Percentiles rank a stretch among this genome's conserved stretches.
These are phyloP conservation scores for Illadopsis cleaveri DNA, from an alignment of 2,113 vertebrate species.

Conservation along the genomic window DNA sequence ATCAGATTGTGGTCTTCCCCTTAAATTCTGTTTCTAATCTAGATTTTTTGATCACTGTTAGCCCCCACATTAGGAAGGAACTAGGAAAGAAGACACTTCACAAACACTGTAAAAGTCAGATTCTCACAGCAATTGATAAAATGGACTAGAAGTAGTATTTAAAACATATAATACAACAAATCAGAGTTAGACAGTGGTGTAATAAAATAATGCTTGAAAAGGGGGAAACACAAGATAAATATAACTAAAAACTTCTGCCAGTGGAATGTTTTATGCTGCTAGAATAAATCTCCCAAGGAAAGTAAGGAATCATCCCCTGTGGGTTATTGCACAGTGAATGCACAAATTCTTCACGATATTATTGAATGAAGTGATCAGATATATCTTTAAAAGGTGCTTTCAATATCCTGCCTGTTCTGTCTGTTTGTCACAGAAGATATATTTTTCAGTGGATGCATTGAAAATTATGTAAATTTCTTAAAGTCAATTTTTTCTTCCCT, in stretches of 20 bases:
- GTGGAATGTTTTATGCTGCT: not conserved
- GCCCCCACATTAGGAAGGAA: not conserved
- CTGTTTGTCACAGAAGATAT: not conserved
- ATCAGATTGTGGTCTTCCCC: not conserved
- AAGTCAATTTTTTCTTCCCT: not conserved
- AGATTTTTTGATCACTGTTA: not conserved
- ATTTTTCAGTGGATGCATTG: not conserved
- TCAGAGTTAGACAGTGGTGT: not conserved
- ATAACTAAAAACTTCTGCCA: not conserved
- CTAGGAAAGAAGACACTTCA: not conserved
- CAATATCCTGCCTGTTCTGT: not conserved
- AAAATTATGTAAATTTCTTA: not conserved
- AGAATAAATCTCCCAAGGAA: not conserved
- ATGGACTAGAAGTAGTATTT: not conserved
- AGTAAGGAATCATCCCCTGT: not conserved
- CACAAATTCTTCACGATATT: not conserved
- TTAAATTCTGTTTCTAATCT: not conserved
- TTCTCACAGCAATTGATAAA: not conserved
- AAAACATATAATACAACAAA: not conserved
- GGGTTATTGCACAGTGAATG: accelerated
- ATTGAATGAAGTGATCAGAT: not conserved
- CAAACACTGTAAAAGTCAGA: not conserved
- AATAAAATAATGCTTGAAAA: not conserved
- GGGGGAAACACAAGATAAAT: not conserved
- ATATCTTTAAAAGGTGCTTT: not conserved